These are phyloP conservation scores for Anas georgica DNA, from an alignment of 2,797 vertebrate genomes.

Conservation along the genomic window DNA sequence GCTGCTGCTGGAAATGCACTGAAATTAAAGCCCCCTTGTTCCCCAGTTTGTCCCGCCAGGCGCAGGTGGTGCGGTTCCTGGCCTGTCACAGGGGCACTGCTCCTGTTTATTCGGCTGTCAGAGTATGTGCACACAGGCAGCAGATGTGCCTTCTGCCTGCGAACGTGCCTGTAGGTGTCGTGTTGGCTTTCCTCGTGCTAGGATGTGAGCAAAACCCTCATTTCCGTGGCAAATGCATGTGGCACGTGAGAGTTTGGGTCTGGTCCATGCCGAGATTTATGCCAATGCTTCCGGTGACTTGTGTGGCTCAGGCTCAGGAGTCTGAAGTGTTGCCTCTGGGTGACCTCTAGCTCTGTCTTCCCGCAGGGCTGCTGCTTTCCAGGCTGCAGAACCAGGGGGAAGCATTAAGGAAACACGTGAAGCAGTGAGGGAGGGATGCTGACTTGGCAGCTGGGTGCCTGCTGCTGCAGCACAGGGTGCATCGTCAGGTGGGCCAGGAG, in stretches of 20 bases:
- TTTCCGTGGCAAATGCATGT: background rate
- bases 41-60: background rate
- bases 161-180: background rate
- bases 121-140: rapidly evolving
- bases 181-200: background rate
- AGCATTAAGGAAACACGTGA: background rate
- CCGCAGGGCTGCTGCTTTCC: background rate
- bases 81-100: background rate
- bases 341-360: background rate
- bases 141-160: background rate
- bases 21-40: rapidly evolving
- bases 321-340: background rate
- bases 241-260: background rate
- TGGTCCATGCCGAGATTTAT: background rate
- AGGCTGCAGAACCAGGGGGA: background rate
- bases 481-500: background rate
- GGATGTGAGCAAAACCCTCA: background rate
- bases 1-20: background rate
- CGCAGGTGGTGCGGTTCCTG: background rate
- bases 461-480: background rate
- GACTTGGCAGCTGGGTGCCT: background rate
- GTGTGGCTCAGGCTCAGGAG: background rate
- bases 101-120: background rate
- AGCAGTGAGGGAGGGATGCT: background rate
- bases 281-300: rapidly evolving